Conservation (phyloP, 2,888 invertebrate species). For the Anagyrus pseudococci region DNA sequence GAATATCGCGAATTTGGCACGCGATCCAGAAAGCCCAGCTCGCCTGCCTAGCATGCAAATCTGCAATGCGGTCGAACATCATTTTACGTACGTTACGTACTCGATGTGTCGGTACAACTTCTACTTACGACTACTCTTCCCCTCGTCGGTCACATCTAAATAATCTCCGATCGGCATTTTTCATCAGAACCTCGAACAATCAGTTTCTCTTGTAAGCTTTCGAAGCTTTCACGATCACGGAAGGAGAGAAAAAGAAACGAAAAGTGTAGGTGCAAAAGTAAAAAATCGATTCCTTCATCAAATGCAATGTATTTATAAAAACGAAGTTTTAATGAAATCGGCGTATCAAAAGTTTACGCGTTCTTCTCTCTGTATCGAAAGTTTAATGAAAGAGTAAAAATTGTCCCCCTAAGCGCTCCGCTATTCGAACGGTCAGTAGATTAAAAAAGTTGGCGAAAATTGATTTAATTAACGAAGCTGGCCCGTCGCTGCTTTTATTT, state of each 20-base stretch:
- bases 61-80: slow-evolving; percentile 50
- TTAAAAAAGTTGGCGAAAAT: slow-evolving; percentile 15
- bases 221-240: no score
- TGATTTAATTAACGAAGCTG: slow-evolving; percentile 2
- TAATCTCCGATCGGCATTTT: no score
- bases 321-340: slow-evolving; percentile 20
- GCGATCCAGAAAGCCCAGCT: slow-evolving; percentile 15
- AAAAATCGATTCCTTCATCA: not conserved
- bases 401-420: not conserved
- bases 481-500: slow-evolving; percentile 1
- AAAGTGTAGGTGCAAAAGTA: no score
- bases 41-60: slow-evolving; percentile 45
- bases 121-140: not conserved
- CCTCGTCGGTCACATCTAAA: no score
- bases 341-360: not conserved
- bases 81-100: slow-evolving; percentile 23
- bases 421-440: not conserved
- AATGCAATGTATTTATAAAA: not conserved
- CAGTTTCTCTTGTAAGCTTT: not conserved
- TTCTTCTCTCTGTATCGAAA: not conserved
- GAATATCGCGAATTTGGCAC: slow-evolving; percentile 32
- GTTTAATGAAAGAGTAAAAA: slow-evolving; percentile 21
- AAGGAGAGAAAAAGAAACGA: no score
- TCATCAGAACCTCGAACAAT: no score
- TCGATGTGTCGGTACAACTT: not conserved